Conservation (phyloP, 2,797 vertebrate genomes). For the Oophaga sylvatica region DNA sequence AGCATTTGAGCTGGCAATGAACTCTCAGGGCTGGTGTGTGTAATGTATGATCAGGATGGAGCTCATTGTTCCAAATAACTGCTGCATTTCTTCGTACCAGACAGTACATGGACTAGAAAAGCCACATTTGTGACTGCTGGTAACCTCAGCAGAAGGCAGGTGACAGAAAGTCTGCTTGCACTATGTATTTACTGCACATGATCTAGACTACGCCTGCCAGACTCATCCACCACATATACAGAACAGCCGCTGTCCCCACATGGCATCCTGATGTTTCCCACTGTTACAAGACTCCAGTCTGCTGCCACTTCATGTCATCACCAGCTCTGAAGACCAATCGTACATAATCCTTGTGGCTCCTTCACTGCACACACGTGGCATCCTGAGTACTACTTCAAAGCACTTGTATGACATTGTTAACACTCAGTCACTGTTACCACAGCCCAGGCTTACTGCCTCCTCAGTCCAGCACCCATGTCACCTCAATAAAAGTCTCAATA, state of each 20-base stretch:
- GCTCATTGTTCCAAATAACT: not conserved
- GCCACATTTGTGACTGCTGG: not conserved
- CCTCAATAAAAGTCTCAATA: not conserved
- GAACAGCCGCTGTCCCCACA: conserved; percentile 10
- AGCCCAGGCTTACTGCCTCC: not conserved
- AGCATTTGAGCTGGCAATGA: not conserved
- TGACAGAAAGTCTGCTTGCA: not conserved
- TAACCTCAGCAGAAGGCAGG: not conserved
- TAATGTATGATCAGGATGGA: not conserved
- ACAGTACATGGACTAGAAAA: not conserved
- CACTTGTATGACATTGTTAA: conserved; percentile 5
- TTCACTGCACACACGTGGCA: conserved; percentile 25
- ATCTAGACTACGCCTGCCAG: not conserved
- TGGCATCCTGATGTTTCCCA: conserved; percentile 39
- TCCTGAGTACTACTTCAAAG: conserved; percentile 14
- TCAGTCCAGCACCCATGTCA: not conserved
- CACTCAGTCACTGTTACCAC: not conserved
- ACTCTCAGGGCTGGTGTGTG: no score
- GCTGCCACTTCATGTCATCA: conserved; percentile 33
- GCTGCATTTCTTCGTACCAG: not conserved
- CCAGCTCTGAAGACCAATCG: conserved; percentile 1
- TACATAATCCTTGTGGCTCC: conserved; percentile 12
- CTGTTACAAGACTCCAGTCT: conserved; percentile 28
- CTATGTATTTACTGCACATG: not conserved
- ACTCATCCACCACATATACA: conserved; percentile 12